These are phyloP conservation scores for Poeciliopsis paucimaculata DNA, from an alignment of 2,797 vertebrate species.

Conservation along the genomic window DNA sequence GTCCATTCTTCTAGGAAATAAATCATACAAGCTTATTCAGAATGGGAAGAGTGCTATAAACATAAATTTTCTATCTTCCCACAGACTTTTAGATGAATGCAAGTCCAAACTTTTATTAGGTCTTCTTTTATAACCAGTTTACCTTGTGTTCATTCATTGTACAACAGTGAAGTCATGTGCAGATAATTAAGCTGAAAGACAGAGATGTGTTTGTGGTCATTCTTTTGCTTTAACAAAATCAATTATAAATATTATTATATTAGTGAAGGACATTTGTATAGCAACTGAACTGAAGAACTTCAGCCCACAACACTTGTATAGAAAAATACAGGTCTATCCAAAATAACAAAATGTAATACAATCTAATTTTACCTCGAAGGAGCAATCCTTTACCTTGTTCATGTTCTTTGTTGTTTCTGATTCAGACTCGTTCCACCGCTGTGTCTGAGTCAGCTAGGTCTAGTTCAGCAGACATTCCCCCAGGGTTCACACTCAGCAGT, in stretches of 20 bases:
- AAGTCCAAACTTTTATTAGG: neutral
- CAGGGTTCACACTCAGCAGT: neutral
- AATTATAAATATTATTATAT: neutral
- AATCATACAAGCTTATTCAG: too few relatives aligned
- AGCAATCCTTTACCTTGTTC: neutral
- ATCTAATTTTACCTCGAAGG: neutral
- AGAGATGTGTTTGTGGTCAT: neutral
- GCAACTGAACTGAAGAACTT: neutral
- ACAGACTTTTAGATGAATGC: too few relatives aligned
- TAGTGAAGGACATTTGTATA: neutral
- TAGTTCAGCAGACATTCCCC: neutral
- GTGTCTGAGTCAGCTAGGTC: neutral
- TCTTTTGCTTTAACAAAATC: neutral
- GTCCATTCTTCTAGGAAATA: too few relatives aligned
- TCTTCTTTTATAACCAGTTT: neutral
- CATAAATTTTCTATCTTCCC: too few relatives aligned
- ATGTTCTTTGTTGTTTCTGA: neutral
- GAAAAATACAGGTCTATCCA: neutral
- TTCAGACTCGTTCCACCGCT: neutral
- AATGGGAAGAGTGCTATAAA: too few relatives aligned
- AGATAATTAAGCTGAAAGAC: neutral
- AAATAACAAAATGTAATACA: neutral
- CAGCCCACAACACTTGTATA: neutral
- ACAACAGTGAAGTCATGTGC: neutral
- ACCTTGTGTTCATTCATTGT: neutral